These are phyloP conservation scores for Euproctis similis DNA, from an alignment of 2,888 invertebrate species.

Conservation along the genomic window DNA sequence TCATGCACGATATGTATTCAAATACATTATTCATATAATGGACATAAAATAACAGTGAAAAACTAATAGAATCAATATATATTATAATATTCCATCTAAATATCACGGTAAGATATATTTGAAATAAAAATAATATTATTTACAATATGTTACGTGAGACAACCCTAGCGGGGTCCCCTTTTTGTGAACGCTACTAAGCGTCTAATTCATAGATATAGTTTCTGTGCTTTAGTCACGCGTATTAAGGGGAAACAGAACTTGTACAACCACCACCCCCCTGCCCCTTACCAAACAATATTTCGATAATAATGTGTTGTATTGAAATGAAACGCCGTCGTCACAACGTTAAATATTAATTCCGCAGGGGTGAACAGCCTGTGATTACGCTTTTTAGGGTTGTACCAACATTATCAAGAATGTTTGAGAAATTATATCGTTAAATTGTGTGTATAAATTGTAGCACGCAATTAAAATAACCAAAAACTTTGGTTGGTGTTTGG, in stretches of 20 bases:
- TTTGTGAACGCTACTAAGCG: conserved; percentile 53
- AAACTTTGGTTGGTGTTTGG: conserved; percentile 31
- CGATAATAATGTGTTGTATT: conserved; percentile 47
- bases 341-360: conserved; percentile 34
- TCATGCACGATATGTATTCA: too few species aligned
- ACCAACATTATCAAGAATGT: conserved; percentile 6
- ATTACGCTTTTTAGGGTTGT: conserved; percentile 14
- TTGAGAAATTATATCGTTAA: conserved; percentile 22
- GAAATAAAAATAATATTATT: too few species aligned
- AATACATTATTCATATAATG: too few species aligned
- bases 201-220: conserved; percentile 60
- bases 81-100: too few species aligned
- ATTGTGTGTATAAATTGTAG: conserved; percentile 15
- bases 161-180: conserved; percentile 41
- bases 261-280: conserved; percentile 26
- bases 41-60: too few species aligned
- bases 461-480: conserved; percentile 23
- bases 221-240: conserved; percentile 52
- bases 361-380: conserved; percentile 17
- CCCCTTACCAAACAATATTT: conserved; percentile 43
- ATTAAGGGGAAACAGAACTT: conserved; percentile 48
- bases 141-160: conserved; percentile 10
- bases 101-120: too few species aligned
- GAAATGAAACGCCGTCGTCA: conserved; percentile 50
- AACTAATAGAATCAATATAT: too few species aligned